A percentile compares a stretch with the other conserved stretches of the same genome.
Evolutionary conservation across 2,113 vertebrate species (phyloP).

Genomic region (Pteronura brasiliensis): DNA sequence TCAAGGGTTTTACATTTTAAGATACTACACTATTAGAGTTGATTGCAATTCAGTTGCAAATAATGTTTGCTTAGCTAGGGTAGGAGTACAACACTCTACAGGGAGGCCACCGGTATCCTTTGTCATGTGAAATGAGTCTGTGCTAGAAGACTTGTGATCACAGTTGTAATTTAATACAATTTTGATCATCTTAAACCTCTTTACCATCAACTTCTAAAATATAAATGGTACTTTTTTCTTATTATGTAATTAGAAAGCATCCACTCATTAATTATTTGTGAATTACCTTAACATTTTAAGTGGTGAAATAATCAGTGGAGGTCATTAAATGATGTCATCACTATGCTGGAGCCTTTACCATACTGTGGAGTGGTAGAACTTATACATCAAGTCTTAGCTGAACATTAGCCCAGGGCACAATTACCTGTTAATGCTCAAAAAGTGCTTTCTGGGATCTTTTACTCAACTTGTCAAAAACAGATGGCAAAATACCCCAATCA

Average conservation of each 20-base stretch:
- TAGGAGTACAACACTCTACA: neutral
- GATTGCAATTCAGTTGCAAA: neutral
- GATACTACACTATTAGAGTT: neutral
- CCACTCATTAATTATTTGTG: neutral
- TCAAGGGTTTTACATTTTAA: neutral
- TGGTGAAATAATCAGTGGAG: constrained; percentile 9
- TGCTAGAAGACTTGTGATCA: neutral
- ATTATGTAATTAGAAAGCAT: constrained; percentile 12
- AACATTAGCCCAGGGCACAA: neutral
- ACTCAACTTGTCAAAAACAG: neutral
- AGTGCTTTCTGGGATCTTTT: neutral
- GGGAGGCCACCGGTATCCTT: neutral
- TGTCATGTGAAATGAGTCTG: neutral
- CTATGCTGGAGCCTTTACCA: neutral
- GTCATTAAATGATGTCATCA: neutral
- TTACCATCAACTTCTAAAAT: constrained; percentile 47
- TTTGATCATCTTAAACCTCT: neutral
- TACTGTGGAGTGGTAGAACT: neutral
- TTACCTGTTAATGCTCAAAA: neutral
- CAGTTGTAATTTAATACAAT: neutral
- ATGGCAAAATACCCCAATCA: neutral
- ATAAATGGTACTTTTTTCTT: neutral
- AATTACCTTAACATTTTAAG: constrained; percentile 7
- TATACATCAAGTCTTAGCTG: neutral
- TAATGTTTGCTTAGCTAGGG: neutral